phyloP scores from a whole-genome alignment of 2,797 vertebrate species.

The Sylvilagus floridanus region DNA sequence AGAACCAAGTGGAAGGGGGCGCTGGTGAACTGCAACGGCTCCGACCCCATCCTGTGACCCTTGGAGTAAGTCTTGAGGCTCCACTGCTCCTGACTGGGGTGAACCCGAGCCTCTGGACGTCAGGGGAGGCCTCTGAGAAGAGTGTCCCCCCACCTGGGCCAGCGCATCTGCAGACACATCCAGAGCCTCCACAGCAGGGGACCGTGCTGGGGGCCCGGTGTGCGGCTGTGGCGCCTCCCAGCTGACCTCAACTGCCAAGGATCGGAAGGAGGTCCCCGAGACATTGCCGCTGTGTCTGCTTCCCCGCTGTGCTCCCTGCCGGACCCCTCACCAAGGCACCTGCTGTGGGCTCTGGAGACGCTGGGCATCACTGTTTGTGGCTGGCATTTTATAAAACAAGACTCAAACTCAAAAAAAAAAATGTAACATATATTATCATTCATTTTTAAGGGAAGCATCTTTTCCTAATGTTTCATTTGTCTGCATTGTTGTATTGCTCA shows the following conservation, averaged over 20 bases:
- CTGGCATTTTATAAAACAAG: constrained; percentile 73
- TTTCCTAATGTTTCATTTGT: constrained; percentile 38
- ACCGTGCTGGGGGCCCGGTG: background rate
- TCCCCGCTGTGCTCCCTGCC: background rate
- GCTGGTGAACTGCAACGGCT: constrained; percentile 94
- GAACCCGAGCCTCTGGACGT: background rate
- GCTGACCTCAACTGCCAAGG: constrained; percentile 8
- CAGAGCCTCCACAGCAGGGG: background rate
- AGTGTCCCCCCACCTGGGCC: background rate
- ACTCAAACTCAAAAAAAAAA: background rate
- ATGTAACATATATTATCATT: constrained; percentile 21
- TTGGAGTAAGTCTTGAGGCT: background rate
- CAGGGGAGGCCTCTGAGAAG: background rate
- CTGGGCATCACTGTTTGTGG: background rate
- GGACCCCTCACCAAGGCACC: background rate
- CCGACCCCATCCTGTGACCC: constrained; percentile 95
- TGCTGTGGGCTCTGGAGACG: background rate
- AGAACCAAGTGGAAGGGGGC: constrained; percentile 92
- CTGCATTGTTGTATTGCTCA: constrained; percentile 57
- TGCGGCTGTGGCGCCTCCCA: background rate
- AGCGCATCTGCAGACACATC: background rate
- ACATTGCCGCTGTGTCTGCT: background rate
- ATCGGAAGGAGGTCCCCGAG: background rate
- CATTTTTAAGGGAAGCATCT: constrained; percentile 73
- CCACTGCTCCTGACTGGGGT: background rate